These are phyloP conservation scores for Temnothorax curvispinosus DNA, from an alignment of 1,140 invertebrate genomes.

Conservation along the genomic window DNA sequence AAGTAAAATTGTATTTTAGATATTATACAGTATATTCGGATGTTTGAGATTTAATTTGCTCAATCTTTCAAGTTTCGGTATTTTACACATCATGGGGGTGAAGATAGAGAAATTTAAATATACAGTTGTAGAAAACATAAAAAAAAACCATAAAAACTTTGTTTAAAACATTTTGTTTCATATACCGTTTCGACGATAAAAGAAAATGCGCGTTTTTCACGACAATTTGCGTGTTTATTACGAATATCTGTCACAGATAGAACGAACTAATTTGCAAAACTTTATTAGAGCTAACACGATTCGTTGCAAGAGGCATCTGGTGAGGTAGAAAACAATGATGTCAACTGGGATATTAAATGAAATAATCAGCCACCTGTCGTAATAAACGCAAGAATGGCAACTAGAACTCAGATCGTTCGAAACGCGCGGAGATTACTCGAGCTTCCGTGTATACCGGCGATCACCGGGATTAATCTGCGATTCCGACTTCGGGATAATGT, in stretches of 20 bases:
- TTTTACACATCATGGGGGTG: background rate
- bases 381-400: slow-evolving; percentile 16
- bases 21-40: background rate
- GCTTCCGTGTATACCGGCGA: background rate
- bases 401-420: slow-evolving; percentile 9
- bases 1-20: background rate
- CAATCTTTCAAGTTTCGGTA: background rate
- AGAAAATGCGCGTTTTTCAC: no score
- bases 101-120: background rate
- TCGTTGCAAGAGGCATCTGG: background rate
- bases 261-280: background rate
- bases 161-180: background rate
- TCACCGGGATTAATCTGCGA: slow-evolving; percentile 31
- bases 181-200: background rate
- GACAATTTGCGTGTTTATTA: background rate
- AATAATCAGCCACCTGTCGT: slow-evolving; percentile 19
- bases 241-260: background rate
- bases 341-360: background rate
- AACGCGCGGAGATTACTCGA: slow-evolving; percentile 19
- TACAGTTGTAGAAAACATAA: background rate
- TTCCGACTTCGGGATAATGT: slow-evolving; percentile 26
- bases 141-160: background rate
- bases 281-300: background rate
- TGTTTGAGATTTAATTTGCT: background rate
- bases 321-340: background rate